Evolutionary conservation across 1,140 invertebrate genomes (phyloP).

Genomic region (Oedothorax gibbosus): DNA sequence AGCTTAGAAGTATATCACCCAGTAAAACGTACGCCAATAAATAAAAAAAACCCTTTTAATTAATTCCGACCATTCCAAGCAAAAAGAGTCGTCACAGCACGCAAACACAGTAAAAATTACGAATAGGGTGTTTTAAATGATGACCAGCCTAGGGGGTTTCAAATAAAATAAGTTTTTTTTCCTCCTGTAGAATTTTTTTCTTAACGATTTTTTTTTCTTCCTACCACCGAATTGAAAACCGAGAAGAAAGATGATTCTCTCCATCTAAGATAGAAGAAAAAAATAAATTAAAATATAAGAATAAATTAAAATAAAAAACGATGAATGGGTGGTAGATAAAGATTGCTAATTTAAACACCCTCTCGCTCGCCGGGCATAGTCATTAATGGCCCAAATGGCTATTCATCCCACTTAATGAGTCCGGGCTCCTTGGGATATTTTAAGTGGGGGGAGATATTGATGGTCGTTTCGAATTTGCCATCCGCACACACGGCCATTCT

Average conservation of each 20-base stretch:
- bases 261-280: conserved; percentile 9
- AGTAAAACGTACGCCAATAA: conserved; percentile 52
- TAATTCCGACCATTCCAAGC: conserved; percentile 47
- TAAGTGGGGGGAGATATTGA: conserved; percentile 21
- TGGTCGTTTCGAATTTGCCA: conserved; percentile 26
- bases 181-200: conserved; percentile 2
- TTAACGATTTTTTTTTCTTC: conserved; percentile 20
- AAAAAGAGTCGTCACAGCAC: background rate
- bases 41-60: conserved; percentile 52
- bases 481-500: background rate
- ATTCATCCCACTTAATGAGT: conserved; percentile 50
- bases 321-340: conserved; percentile 58
- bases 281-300: conserved; percentile 11
- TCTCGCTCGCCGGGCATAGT: conserved; percentile 41
- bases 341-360: conserved; percentile 60
- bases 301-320: conserved; percentile 8
- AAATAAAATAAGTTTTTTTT: conserved; percentile 38
- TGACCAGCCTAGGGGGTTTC: conserved; percentile 28
- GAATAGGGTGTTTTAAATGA: conserved; percentile 58
- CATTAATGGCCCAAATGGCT: conserved; percentile 56
- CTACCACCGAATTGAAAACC: conserved; percentile 37
- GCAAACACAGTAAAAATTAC: conserved; percentile 54
- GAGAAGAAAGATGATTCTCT: conserved; percentile 35
- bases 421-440: conserved; percentile 19
- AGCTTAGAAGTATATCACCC: conserved; percentile 45